phyloP scores from a whole-genome alignment of 2,888 invertebrate species.

The Brachyptera putata region DNA sequence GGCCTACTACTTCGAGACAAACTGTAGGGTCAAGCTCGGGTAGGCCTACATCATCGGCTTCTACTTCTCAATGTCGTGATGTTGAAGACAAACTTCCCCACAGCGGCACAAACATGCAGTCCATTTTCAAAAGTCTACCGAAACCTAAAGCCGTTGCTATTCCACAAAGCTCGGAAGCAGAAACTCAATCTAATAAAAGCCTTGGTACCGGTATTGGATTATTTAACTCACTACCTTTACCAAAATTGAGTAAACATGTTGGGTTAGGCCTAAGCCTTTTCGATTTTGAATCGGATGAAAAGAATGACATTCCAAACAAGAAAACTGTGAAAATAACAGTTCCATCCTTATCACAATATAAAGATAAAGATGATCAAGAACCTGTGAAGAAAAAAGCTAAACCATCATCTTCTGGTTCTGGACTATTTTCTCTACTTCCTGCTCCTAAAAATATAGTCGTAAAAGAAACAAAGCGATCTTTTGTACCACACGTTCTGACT shows the following conservation, averaged over 20 bases:
- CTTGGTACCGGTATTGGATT: conserved; percentile 1
- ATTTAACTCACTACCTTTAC: conserved; percentile 48
- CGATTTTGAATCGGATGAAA: conserved; percentile 54
- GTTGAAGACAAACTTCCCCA: too few relatives aligned
- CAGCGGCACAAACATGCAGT: too few relatives aligned
- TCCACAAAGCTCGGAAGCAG: not conserved
- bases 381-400: conserved; percentile 46
- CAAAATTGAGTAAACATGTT: conserved; percentile 39
- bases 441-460: conserved; percentile 54
- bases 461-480: conserved; percentile 31
- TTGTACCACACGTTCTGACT: conserved; percentile 32
- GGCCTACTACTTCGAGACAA: too few relatives aligned
- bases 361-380: conserved; percentile 54
- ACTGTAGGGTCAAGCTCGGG: too few relatives aligned
- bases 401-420: conserved; percentile 57
- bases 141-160: not conserved
- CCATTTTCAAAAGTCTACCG: not conserved
- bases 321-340: conserved; percentile 60
- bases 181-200: not conserved
- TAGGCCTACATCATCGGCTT: too few relatives aligned
- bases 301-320: conserved; percentile 45
- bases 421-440: conserved; percentile 65
- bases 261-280: too few relatives aligned
- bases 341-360: conserved; percentile 62
- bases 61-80: too few relatives aligned